Conservation (phyloP, 2,888 invertebrate genomes). For the Dendrolimus houi region DNA sequence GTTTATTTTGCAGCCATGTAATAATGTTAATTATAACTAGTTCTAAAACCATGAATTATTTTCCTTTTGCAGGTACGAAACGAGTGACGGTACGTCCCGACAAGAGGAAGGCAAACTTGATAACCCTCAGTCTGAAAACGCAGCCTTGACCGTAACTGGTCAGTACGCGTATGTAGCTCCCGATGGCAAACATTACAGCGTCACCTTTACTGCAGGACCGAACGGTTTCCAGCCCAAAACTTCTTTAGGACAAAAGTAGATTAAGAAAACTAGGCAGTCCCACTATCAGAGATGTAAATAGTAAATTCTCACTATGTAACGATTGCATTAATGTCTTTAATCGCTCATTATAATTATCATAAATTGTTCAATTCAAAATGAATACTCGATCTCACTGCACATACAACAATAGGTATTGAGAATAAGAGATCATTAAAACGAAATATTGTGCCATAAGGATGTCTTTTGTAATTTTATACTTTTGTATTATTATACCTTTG, state of each 20-base stretch:
- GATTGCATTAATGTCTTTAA: neutral
- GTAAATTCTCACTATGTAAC: slow-evolving; percentile 20
- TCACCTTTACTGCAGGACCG: slow-evolving; percentile 78
- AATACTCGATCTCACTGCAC: slow-evolving; percentile 14
- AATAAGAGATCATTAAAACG: slow-evolving; percentile 31
- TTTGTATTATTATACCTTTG: slow-evolving; percentile 16
- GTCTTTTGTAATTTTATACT: slow-evolving; percentile 48
- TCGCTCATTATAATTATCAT: neutral
- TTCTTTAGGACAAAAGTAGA: slow-evolving; percentile 58
- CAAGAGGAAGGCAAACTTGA: slow-evolving; percentile 80
- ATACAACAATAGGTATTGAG: slow-evolving; percentile 10
- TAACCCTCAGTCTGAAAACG: slow-evolving; percentile 78
- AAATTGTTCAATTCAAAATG: neutral
- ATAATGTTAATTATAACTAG: too few relatives aligned
- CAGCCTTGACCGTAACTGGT: slow-evolving; percentile 78
- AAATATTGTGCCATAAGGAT: slow-evolving; percentile 64
- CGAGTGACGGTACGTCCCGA: slow-evolving; percentile 80
- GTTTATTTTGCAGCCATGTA: too few relatives aligned
- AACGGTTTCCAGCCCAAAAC: slow-evolving; percentile 78
- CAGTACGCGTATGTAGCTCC: slow-evolving; percentile 79
- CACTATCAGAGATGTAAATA: slow-evolving; percentile 15
- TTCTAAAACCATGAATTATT: too few relatives aligned
- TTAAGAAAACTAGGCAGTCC: neutral
- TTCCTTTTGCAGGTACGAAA: slow-evolving; percentile 69
- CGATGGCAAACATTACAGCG: slow-evolving; percentile 80